Evolutionary conservation across 2,888 invertebrate genomes (phyloP).

Genomic region (Aspidiotus destructor): DNA sequence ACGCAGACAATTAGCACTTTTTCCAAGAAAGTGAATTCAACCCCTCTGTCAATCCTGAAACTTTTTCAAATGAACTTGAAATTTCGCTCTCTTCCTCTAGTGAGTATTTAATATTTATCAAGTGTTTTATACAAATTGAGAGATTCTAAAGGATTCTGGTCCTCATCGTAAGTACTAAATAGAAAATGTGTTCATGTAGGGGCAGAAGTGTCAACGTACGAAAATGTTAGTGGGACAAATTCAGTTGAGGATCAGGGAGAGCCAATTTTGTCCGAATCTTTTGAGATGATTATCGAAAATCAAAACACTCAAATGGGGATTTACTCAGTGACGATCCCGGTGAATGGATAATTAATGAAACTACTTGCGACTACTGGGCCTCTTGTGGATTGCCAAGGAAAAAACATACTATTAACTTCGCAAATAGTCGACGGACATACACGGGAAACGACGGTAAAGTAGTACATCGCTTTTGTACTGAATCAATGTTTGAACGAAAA

Average conservation of each 20-base stretch:
- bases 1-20: neutral
- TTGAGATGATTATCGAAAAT: neutral
- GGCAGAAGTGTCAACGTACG: neutral
- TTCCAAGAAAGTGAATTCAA: neutral
- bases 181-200: neutral
- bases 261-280: neutral
- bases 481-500: slow-evolving; percentile 13
- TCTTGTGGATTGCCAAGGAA: slow-evolving; percentile 9
- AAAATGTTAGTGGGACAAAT: neutral
- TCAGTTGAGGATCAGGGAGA: neutral
- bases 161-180: neutral
- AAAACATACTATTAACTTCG: slow-evolving; percentile 11
- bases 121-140: neutral
- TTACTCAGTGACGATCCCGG: slow-evolving; percentile 35
- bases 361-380: slow-evolving; percentile 12
- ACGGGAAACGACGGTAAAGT: slow-evolving; percentile 7
- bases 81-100: neutral
- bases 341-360: slow-evolving; percentile 19
- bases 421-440: slow-evolving; percentile 6
- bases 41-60: neutral
- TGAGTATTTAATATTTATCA: neutral
- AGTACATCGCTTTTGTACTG: slow-evolving; percentile 10
- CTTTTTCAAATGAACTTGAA: neutral
- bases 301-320: neutral
- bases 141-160: neutral